Conservation (phyloP, 92 coral and sea anemone species). For the Bergia puertoricense region DNA sequence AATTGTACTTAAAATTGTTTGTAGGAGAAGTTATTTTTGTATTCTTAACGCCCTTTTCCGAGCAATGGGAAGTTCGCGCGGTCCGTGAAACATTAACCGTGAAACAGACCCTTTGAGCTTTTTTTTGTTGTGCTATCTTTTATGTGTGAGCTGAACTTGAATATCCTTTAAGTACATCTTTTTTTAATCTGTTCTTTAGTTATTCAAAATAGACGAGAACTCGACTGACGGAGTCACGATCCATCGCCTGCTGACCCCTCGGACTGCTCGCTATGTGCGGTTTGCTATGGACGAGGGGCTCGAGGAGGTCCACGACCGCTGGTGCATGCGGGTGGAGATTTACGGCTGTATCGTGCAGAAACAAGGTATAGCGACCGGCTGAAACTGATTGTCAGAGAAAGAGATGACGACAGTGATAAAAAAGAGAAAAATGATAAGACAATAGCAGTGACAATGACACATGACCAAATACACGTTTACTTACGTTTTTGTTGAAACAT, state of each 20-base stretch:
- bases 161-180: not conserved
- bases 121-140: no score
- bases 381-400: not conserved
- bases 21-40: no score
- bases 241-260: slow-evolving; percentile 71
- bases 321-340: slow-evolving; percentile 84
- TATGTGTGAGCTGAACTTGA: not conserved
- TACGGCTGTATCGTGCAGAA: slow-evolving; percentile 86
- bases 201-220: slow-evolving; percentile 34
- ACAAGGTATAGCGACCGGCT: slow-evolving; percentile 58
- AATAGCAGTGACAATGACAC: not conserved
- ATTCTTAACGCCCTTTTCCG: no score
- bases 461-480: no score
- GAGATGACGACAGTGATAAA: not conserved
- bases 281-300: slow-evolving; percentile 68
- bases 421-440: no score
- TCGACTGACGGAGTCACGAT: slow-evolving; percentile 34
- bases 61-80: no score
- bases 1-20: no score
- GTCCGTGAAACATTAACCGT: no score
- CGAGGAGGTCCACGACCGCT: slow-evolving; percentile 52
- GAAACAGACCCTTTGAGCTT: no score
- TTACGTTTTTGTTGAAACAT: no score
- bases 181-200: not conserved
- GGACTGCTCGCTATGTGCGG: slow-evolving; percentile 84